These are phyloP conservation scores for Gastrophryne carolinensis DNA, from an alignment of 2,797 vertebrate species.

Conservation along the genomic window DNA sequence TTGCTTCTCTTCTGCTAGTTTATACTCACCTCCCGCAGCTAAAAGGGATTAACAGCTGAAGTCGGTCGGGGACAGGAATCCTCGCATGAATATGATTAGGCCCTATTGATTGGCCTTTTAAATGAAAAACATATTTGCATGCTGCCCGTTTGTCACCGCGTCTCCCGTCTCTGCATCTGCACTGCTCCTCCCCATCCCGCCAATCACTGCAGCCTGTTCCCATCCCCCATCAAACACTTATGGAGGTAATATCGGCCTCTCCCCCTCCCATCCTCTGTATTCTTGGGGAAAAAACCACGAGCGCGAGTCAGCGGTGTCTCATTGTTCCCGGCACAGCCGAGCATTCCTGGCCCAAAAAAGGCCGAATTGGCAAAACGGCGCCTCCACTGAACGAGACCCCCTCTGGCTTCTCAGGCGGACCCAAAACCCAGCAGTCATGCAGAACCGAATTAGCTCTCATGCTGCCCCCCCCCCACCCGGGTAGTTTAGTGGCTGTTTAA, in stretches of 20 bases:
- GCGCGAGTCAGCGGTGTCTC: too few relatives aligned
- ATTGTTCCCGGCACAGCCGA: too few relatives aligned
- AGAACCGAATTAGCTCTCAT: neutral
- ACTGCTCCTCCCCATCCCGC: neutral
- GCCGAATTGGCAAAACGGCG: too few relatives aligned
- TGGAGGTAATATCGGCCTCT: slow-evolving; percentile 24
- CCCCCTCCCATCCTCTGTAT: neutral
- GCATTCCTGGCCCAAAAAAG: too few relatives aligned
- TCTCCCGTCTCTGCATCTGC: neutral
- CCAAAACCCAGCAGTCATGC: neutral
- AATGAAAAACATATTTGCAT: slow-evolving; percentile 52
- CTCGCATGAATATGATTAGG: slow-evolving; percentile 25
- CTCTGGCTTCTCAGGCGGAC: too few relatives aligned
- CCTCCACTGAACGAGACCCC: too few relatives aligned
- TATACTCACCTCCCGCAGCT: too few relatives aligned
- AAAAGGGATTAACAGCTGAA: slow-evolving; percentile 26
- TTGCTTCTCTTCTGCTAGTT: too few relatives aligned
- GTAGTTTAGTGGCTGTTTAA: too few relatives aligned
- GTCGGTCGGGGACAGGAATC: slow-evolving; percentile 5
- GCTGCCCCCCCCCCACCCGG: too few relatives aligned
- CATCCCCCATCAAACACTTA: neutral
- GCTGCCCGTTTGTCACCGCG: slow-evolving; percentile 40
- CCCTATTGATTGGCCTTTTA: slow-evolving; percentile 49
- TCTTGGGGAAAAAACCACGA: too few relatives aligned
- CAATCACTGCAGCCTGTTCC: slow-evolving; percentile 15